Evolutionary conservation across 2,888 invertebrate species (phyloP), one percentile per base, ranked within the genome.

Genomic region (Escarpia spicata): DNA sequence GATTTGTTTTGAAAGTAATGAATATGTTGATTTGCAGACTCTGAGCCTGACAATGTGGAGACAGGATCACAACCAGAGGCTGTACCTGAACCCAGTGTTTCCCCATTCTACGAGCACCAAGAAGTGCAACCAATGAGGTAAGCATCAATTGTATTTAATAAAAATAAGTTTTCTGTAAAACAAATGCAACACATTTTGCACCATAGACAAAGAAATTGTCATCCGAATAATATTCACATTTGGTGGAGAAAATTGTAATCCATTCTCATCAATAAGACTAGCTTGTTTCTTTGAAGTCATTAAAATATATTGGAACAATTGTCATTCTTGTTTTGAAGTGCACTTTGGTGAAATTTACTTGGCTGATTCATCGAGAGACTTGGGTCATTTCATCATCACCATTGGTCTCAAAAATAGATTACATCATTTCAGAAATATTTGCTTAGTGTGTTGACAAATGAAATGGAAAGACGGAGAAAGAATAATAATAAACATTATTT

Each of bases 1-100:
- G 90, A 90, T 90, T 43, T 43, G 37, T 43, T 8, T 37, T 91
- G 43, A 26, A 19, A 37, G 91, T 26, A 43, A 91, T 19, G 44
- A 19, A 91, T 19, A 15, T 10, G 91, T 91, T 91, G 15, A 37
- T 44, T 91, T 91, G 91, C 93, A 95, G 95, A 95, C 92, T 95
- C 95, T 91, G 95, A 95, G 92, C 93, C 94, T 92, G 95, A 95
- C 91, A 94, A 94, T 92, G 94, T 93, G 44, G 95, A 95, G 92
- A 93, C 93, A 90, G 93, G 93, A 75, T 93, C 93, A 44, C 94
- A 94, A 91, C 94, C 93, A 91, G 91, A 94, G 90, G 93, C 93
- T n/a, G 91, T 94, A 26, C 93, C 75, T n/a, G 95, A 94, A 90
- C 93, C 93, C 26, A 93, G 93, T 90, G 93, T 94, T 19, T 92